phyloP scores from a whole-genome alignment of 2,888 invertebrate species.

The Drosophila recens region DNA sequence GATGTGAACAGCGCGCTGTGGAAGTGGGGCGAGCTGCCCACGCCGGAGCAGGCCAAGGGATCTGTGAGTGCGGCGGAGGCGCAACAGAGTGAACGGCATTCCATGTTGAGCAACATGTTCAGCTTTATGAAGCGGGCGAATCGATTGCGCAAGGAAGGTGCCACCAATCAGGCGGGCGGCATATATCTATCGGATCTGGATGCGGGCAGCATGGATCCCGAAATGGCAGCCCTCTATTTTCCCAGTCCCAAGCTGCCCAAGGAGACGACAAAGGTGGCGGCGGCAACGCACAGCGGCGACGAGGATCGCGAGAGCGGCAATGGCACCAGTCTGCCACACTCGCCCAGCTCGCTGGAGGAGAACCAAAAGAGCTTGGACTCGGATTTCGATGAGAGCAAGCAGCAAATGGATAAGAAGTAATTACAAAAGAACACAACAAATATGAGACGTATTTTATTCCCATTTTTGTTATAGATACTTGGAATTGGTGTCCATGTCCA shows the following conservation, averaged over 20 bases:
- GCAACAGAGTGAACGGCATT: constrained; percentile 85
- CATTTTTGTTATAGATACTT: constrained; percentile 80
- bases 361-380: constrained; percentile 92
- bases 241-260: constrained; percentile 85
- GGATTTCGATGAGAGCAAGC: constrained; percentile 92
- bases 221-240: constrained; percentile 95
- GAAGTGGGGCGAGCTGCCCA: constrained; percentile 96
- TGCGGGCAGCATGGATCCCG: constrained; percentile 95
- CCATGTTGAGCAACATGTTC: constrained; percentile 96
- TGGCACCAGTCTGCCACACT: constrained; percentile 97
- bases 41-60: constrained; percentile 80
- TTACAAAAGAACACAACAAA: constrained; percentile 66
- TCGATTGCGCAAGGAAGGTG: constrained; percentile 87
- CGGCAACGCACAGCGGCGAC: constrained; percentile 86
- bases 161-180: constrained; percentile 87
- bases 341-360: constrained; percentile 93
- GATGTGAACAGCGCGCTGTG: constrained; percentile 87
- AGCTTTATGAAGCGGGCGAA: constrained; percentile 94
- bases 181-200: constrained; percentile 96
- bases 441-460: not conserved
- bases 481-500: constrained; percentile 90
- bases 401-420: constrained; percentile 85
- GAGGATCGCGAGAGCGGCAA: constrained; percentile 98
- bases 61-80: constrained; percentile 49
- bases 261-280: constrained; percentile 52